Percentiles rank a stretch among this genome's conserved stretches.
phyloP scores from a whole-genome alignment of 2,888 invertebrate genomes.

The Lepidochrysops patricia region DNA sequence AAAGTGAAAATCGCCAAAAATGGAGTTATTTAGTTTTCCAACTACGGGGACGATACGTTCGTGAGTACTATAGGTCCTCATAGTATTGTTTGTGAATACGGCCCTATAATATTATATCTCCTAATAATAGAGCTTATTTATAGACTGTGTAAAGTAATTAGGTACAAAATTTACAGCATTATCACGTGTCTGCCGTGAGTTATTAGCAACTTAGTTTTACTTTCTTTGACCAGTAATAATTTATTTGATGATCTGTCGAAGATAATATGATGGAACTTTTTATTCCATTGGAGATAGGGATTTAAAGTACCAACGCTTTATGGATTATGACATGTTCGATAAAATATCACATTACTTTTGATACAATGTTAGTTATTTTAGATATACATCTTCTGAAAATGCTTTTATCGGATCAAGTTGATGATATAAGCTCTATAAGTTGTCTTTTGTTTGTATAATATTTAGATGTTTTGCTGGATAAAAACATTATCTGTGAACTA shows the following conservation, averaged over 20 bases:
- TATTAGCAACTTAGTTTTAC: too few species aligned
- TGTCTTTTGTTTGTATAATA: background rate
- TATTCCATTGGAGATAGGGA: background rate
- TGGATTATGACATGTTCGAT: background rate
- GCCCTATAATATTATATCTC: too few species aligned
- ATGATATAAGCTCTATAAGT: background rate
- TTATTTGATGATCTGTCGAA: background rate
- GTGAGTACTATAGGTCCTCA: too few species aligned
- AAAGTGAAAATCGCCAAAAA: too few species aligned
- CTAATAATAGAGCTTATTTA: too few species aligned
- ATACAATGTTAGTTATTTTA: conserved; percentile 1
- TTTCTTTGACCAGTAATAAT: background rate
- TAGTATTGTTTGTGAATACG: too few species aligned
- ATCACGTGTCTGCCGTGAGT: too few species aligned
- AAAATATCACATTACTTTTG: background rate
- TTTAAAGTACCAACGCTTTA: background rate
- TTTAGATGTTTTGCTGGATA: background rate
- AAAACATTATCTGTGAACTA: background rate
- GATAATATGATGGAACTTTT: background rate
- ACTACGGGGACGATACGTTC: too few species aligned
- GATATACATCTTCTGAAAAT: conserved; percentile 7
- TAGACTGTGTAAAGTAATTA: too few species aligned
- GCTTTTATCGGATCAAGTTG: conserved; percentile 13
- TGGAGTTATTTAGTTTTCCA: too few species aligned
- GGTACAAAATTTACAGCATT: too few species aligned